Base-by-base conservation (phyloP, 2,888 invertebrate genomes). In the Oscheius onirici region DNA sequence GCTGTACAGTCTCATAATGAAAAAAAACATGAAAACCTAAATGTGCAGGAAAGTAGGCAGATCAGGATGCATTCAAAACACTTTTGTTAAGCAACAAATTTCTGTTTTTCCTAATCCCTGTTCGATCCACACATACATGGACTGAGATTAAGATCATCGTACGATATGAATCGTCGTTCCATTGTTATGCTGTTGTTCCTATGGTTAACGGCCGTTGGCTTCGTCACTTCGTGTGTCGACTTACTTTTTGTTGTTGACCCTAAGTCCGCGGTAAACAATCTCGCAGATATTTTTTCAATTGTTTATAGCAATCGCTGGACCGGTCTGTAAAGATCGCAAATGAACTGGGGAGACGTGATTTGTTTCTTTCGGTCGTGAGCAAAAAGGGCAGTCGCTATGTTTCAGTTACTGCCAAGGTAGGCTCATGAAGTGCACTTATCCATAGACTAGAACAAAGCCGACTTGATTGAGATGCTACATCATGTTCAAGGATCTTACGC, bases 241-340 rank as follows among this genome's bases (percentile, higher is more conserved):
- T 60, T 78, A 0, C 65, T 78, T 15, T 76, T 75, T 51, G 75
- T 75, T 0, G 57, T 78, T 52, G 78, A 78, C 26, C 60, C 69
- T 1, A 26, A 60, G n/a, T 34, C 60, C 17, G 43, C 28, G 49
- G 61, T 69, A 60, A 49, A 2, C 10, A 17, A 8, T 0, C 0
- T 34, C n/a, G n/a, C n/a, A n/a, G n/a, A n/a, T n/a, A n/a, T n/a
- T n/a, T n/a, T n/a, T n/a, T n/a, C n/a, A n/a, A n/a, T n/a, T n/a
- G n/a, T n/a, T n/a, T n/a, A n/a, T 34, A 77, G 77, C 58, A 71
- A 15, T 74, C 75, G 20, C 28, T 69, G 51, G 67, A 26, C 44
- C 55, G 77, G 52, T 73, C 77, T 8, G 58, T 78, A 41, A 73
- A 78, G 70, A 71, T 78, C 3, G 75, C 75, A 0, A 66, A 67